Evolutionary conservation across 2,888 invertebrate genomes (phyloP), one percentile per base, ranked within the genome.

Genomic region (Hecatera dysodea): DNA sequence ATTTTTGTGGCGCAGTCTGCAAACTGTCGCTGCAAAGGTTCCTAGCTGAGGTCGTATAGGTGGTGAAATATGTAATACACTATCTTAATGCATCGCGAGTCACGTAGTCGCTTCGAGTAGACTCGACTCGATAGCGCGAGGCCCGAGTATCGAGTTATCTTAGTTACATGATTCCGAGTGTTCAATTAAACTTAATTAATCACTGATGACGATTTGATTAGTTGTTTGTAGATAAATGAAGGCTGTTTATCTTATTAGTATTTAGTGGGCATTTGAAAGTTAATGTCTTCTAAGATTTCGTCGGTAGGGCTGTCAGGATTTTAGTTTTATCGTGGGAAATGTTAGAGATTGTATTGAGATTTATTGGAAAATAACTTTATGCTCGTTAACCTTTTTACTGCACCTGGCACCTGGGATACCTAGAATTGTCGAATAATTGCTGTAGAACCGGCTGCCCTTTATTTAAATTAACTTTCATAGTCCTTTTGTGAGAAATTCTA

Each of bases 21-120:
- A 69, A 72, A 75, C 63, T 70, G 76, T 77, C 65, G 68, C 74
- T 78, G 60, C 36, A 74, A 75, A 81, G 69, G 76, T 80, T 80
- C 68, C 70, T 77, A 60, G 62, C 57, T 81, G 85, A 85, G 85
- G 83, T 87, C 87, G 86, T 87, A 90, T 87, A 91, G 90, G 90
- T 92, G 92, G 90, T 89, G 90, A 93, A 93, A 93, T 92, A 92
- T 92, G 90, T 91, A 90, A 90, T 89, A 86, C 82, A 85, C 85
- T 92, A 93, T 93, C 93, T 92, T 90, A 93, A 93, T 92, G 92
- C 90, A 92, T 92, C 91, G 83, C 78, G 65, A 91, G 90, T 92
- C 93, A 93, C 91, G 93, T 91, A 88, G 86, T 85, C 74, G 82
- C 63, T 76, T 80, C 84, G 77, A 86, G 67, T 84, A 83, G 85